A percentile compares a stretch with the other conserved stretches of the same genome.
Conservation (phyloP, 1,140 invertebrate genomes). For the Lepidurus couesii region DNA sequence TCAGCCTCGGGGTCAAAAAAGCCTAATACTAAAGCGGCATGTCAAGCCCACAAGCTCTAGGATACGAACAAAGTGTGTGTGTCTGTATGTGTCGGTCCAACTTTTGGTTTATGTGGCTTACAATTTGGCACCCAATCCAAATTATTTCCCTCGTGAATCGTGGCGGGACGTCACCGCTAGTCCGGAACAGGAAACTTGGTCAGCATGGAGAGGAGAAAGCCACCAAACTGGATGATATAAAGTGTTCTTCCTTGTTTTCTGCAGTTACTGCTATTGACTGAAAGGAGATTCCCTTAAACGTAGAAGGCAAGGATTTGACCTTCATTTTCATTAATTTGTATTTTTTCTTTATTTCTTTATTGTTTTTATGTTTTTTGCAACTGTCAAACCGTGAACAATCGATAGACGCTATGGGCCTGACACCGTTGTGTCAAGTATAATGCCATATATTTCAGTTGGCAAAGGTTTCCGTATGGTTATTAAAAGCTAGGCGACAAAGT, state of each 20-base stretch:
- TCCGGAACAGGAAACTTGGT: constrained; percentile 19
- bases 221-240: background rate
- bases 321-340: background rate
- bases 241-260: constrained; percentile 3
- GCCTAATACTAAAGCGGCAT: background rate
- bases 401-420: too few species aligned
- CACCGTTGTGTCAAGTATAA: too few species aligned
- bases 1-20: background rate
- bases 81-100: background rate
- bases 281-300: background rate
- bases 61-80: background rate
- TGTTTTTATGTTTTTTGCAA: too few species aligned
- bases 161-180: background rate
- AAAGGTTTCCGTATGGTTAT: too few species aligned
- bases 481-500: too few species aligned
- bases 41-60: background rate
- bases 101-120: constrained; percentile 10
- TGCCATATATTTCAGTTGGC: too few species aligned
- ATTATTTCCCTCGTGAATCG: background rate
- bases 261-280: background rate
- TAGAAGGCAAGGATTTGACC: background rate
- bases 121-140: constrained; percentile 12
- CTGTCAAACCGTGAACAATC: too few species aligned
- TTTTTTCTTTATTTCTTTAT: background rate
- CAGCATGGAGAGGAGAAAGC: background rate